These are phyloP conservation scores for Phylloscopus trochiloides DNA, from an alignment of 2,113 vertebrate species.

Conservation along the genomic window DNA sequence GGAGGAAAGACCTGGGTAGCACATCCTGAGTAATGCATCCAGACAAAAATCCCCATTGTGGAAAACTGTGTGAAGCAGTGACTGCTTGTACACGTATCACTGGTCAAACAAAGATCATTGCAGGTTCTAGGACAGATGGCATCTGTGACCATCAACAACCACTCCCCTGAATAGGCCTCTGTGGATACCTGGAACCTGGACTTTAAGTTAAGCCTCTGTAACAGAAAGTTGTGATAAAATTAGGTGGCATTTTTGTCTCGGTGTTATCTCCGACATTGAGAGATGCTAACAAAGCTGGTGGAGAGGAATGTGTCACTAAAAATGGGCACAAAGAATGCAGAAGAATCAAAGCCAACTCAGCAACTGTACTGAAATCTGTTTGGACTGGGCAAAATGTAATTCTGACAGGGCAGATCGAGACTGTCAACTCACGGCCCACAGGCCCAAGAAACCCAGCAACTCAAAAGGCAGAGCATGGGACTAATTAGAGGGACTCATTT, in stretches of 20 bases:
- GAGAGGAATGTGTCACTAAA: not conserved
- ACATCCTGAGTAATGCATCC: not conserved
- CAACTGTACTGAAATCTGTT: not conserved
- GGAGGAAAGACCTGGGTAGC: not conserved
- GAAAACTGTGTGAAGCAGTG: not conserved
- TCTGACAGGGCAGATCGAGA: not conserved
- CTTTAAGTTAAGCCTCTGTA: accelerated
- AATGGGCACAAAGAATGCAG: not conserved
- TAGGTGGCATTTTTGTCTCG: not conserved
- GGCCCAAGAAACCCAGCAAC: not conserved
- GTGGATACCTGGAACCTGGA: not conserved
- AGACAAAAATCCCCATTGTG: not conserved
- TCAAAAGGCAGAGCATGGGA: not conserved
- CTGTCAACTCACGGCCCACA: not conserved
- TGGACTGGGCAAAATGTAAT: not conserved
- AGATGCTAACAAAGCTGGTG: not conserved
- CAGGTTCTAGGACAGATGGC: no score
- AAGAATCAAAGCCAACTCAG: not conserved
- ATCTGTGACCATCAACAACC: not conserved
- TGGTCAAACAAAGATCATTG: not conserved
- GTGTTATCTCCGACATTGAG: accelerated
- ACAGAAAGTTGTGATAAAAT: not conserved
- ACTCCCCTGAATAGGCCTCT: accelerated
- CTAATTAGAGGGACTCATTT: not conserved
- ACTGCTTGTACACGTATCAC: not conserved